These are phyloP conservation scores for Tetragonula carbonaria DNA, from an alignment of 2,888 invertebrate genomes.

Conservation along the genomic window DNA sequence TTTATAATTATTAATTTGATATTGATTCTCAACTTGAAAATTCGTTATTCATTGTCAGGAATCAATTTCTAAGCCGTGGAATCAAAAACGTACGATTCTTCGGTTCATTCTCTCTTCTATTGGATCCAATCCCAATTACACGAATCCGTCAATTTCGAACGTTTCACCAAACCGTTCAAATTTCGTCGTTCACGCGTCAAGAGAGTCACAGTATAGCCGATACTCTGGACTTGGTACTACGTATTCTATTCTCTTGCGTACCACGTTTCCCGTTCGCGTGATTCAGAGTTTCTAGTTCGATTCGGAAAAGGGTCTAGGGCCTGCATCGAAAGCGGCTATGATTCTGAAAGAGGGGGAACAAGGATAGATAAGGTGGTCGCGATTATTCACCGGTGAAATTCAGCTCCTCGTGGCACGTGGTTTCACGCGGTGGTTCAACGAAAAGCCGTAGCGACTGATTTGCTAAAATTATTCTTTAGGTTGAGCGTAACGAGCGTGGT, in stretches of 20 bases:
- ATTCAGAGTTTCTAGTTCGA: constrained; percentile 69
- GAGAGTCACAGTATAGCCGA: neutral
- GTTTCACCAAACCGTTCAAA: neutral
- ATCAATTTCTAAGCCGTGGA: too few relatives aligned
- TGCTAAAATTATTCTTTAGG: constrained; percentile 58
- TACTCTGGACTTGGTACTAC: neutral
- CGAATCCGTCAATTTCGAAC: neutral
- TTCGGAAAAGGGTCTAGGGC: constrained; percentile 63
- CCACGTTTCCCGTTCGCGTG: constrained; percentile 70
- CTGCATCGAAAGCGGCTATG: constrained; percentile 38
- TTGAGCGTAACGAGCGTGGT: constrained; percentile 55
- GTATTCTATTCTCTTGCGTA: constrained; percentile 12
- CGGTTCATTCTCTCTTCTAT: neutral
- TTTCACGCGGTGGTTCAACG: constrained; percentile 22
- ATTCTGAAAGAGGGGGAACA: constrained; percentile 37
- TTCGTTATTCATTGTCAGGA: too few relatives aligned
- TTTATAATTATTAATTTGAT: too few relatives aligned
- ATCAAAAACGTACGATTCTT: too few relatives aligned
- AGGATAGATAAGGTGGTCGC: constrained; percentile 38
- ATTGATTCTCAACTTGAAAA: too few relatives aligned
- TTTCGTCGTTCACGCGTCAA: neutral
- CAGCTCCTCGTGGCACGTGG: constrained; percentile 39
- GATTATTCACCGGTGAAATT: constrained; percentile 54
- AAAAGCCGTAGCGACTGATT: constrained; percentile 55
- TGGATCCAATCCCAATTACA: neutral